Conservation (phyloP, 2,113 vertebrate species). For the Pseudorhombus dupliciocellatus region DNA sequence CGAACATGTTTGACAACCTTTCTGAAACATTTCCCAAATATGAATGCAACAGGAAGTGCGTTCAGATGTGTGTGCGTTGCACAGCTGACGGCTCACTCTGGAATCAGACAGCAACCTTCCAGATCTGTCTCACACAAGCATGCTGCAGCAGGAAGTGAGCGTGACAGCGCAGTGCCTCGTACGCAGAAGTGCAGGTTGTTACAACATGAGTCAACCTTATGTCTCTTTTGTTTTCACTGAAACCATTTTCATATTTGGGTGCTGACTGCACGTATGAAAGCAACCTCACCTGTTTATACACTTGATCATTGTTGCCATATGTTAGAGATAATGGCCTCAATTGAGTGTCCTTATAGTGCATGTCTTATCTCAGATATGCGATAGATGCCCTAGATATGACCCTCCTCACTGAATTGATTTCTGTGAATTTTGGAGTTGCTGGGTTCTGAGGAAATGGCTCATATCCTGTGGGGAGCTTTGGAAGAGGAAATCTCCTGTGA, state of each 20-base stretch:
- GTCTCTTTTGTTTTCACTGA: slow-evolving; percentile 51
- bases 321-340: not conserved
- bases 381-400: slow-evolving; percentile 46
- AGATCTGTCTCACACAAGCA: slow-evolving; percentile 25
- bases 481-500: slow-evolving; percentile 73
- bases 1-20: slow-evolving; percentile 3
- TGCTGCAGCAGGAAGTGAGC: slow-evolving; percentile 43
- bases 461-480: slow-evolving; percentile 71
- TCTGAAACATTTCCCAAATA: slow-evolving; percentile 31
- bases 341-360: not conserved
- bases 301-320: not conserved
- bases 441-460: slow-evolving; percentile 69
- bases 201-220: slow-evolving; percentile 41
- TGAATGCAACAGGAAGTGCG: slow-evolving; percentile 37
- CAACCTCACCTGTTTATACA: not conserved
- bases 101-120: slow-evolving; percentile 40
- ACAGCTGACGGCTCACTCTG: slow-evolving; percentile 40
- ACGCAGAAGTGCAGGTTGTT: slow-evolving; percentile 13
- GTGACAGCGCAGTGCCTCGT: slow-evolving; percentile 17
- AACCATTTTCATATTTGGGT: slow-evolving; percentile 22
- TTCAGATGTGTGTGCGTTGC: not conserved
- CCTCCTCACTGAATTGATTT: slow-evolving; percentile 38
- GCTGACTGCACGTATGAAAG: not conserved
- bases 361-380: slow-evolving; percentile 19
- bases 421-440: slow-evolving; percentile 51